Base-by-base conservation (phyloP, 1,140 invertebrate species). In the Calephelis virginiensis region DNA sequence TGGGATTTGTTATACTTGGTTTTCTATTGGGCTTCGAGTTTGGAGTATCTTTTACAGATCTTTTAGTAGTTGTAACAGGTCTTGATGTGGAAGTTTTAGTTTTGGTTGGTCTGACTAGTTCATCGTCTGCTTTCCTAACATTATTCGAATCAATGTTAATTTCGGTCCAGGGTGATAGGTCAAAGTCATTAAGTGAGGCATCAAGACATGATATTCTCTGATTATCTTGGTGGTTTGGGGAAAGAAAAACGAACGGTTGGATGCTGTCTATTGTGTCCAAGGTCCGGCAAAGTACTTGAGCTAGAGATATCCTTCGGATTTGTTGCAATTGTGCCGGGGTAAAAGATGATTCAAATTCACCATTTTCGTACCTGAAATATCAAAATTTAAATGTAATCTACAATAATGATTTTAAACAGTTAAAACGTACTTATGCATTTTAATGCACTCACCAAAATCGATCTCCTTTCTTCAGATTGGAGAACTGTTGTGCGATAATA, bases 401-500 rank as follows among this genome's bases (percentile, higher is more conserved):
- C 40, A 8, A 43, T 43, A 43, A 43, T 43, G 7, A 28, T 28
- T 28, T 28, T 28, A 28, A 28, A 28, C 28, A 28, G 3, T 43
- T 43, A 5, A 43, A 7, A 43, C 7, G 6, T 43, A 43, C 37
- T 12, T 62, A 45, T 8, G 11, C 10, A 47, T 60, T 50, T 6
- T 43, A 28, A 46, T 43, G 11, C 28, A 11, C 14, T 78, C 77
- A 96, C 97, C 97, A 99, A 86, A 98, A 99, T 69, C 98, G 89
- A 91, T 99, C 98, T 43, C 98, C 98, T 82, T 95, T 95, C 6
- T 97, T 93, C 0, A 98, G 85, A 78, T 97, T 96, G 28, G 94
- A 93, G 81, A 99, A 99, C 81, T 99, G 98, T 75, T 98, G 96
- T 0, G 96, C 98, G 13, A 99, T 96, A 66, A 99, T 97, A 80